Base-by-base conservation (phyloP, 35 echinoderm and acorn worm genomes). In the Lytechinus variegatus region DNA sequence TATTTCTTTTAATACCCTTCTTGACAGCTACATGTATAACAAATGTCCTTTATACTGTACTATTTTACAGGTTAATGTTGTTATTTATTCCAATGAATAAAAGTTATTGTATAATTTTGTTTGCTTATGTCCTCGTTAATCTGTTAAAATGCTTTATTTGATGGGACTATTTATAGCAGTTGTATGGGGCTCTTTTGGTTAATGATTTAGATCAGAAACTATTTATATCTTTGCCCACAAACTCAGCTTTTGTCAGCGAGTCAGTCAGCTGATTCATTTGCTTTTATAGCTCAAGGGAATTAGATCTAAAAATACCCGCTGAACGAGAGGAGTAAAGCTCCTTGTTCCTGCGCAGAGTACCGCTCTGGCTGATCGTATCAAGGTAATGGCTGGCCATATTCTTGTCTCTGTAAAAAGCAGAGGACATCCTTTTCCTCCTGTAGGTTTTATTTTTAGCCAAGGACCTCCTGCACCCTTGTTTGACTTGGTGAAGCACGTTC, bases 131-230 rank as follows among this genome's bases (percentile, higher is more conserved):
- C 66, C 66, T 79, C 14, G 19, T 79, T 79, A 79, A 24, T 79
- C 66, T n/a, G 19, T 79, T 79, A 0, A 24, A 79, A 79, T 79
- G 19, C 66, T 79, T 79, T 79, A 79, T 79, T 79, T 79, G 66
- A 79, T 79, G 19, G 66, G 19, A n/a, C 66, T 79, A 79, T 79
- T n/a, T 79, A 79, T 79, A n/a, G 14, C 6, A 19, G 1, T 79
- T 79, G 66, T 79, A 79, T 16, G 66, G 66, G 66, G 66, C 66
- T 79, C 66, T 79, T 79, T 79, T 19, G 21, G 66, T 24, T 14
- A 79, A 79, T 79, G 66, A 79, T 79, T 79, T 79, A 79, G 66
- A 79, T 79, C n/a, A 79, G 66, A 79, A 24, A 79, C 66, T 79
- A 79, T 79, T 79, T 79, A 79, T 79, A 79, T 79, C 66, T 79